Base-by-base conservation (phyloP, 2,888 invertebrate genomes). In the Caenorhabditis macrosperma region DNA sequence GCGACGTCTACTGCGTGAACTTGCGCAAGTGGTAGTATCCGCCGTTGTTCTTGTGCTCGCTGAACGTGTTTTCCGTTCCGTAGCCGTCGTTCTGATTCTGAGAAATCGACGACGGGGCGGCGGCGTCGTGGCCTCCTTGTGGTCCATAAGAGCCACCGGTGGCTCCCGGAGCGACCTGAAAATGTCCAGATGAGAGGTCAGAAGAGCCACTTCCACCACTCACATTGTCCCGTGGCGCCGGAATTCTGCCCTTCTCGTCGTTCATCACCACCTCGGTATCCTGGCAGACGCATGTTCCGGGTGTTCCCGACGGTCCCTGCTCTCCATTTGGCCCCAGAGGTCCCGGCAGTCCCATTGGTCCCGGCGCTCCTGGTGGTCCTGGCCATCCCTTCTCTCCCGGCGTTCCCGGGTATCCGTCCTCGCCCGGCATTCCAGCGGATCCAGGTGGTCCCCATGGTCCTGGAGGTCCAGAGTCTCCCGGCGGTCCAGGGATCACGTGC, bases 241-340 rank as follows among this genome's bases (percentile, higher is more conserved):
- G 83, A 59, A 83, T 79, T 41, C 81, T 59, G 44, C 85, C 85
- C 55, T 84, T 85, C 60, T 81, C 83, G 67, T 88, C 88, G 35
- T 85, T 81, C 78, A 90, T 87, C 22, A 90, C 89, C 17, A 90
- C 90, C 82, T 90, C 90, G 0, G 90, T 90, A 66, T 90, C 90
- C 67, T 84, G 81, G 68, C 90, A 90, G 10, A 90, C 90, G 67
- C 90, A 90, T 24, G 90, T 90, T 26, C 90, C 90, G 24, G 90
- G 90, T 28, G 90, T 90, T n/a, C 89, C 88, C 78, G 67, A 64
- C 60, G 89, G 89, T 78, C 90, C 90, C 60, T 81, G 82, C 30
- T 89, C 88, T 78, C 90, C 90, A 9, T 82, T 6, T 38, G 85
- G 83, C 54, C 90, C 90, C 38, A 59, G 33, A 26, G 83, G 82